Percentiles rank a stretch among this genome's conserved stretches.
phyloP scores from a whole-genome alignment of 2,888 invertebrate genomes.

The Habrosyne pyritoides region DNA sequence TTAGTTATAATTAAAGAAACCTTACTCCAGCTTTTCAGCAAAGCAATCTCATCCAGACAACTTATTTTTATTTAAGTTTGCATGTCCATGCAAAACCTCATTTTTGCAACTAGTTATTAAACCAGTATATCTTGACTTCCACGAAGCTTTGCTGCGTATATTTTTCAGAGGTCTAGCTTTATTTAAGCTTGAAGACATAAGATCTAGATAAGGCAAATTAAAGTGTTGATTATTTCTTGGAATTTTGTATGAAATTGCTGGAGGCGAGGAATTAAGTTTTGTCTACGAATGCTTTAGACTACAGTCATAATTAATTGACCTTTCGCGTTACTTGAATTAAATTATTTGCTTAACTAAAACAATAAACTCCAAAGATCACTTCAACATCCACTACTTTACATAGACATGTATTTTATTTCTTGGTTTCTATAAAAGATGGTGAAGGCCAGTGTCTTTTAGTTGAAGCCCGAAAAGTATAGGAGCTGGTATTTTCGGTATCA shows the following conservation, averaged over 20 bases:
- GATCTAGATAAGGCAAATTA: not conserved
- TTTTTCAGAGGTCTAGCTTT: not conserved
- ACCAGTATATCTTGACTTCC: not conserved
- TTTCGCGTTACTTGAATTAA: not conserved
- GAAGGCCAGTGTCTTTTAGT: no score
- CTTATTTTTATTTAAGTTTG: slow-evolving; percentile 4
- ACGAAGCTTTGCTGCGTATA: not conserved
- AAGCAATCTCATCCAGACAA: not conserved
- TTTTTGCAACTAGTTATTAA: slow-evolving; percentile 1
- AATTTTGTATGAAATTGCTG: not conserved
- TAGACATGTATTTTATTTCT: no score
- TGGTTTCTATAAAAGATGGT: no score
- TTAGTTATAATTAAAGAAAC: not conserved
- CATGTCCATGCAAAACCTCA: not conserved
- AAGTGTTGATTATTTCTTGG: not conserved
- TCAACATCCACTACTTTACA: no score
- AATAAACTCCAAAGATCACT: no score
- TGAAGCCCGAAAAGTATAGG: no score
- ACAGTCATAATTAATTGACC: not conserved
- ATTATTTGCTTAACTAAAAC: no score
- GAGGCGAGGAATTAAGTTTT: not conserved
- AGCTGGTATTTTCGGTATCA: no score
- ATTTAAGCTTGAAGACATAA: not conserved
- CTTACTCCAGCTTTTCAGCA: not conserved
- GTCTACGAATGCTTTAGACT: not conserved